phyloP scores from a whole-genome alignment of 2,888 invertebrate species.

The Keiferia lycopersicella region DNA sequence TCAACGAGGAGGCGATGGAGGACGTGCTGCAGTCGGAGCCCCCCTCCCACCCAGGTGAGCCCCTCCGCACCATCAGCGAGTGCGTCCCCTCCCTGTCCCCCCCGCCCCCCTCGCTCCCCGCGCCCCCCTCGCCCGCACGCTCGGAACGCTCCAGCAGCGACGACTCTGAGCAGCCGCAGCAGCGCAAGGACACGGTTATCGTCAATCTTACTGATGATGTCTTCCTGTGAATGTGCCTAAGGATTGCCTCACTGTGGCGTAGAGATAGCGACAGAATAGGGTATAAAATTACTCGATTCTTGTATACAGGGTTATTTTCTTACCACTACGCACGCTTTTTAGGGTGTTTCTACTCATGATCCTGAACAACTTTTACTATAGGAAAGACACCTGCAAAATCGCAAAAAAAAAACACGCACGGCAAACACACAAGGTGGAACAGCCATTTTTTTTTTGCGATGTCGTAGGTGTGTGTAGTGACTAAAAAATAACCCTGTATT shows the following conservation, averaged over 20 bases:
- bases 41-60: slow-evolving; percentile 80
- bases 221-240: slow-evolving; percentile 46
- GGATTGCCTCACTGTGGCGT: not conserved
- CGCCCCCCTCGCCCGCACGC: slow-evolving; percentile 34
- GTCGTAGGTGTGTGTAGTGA: too few species aligned
- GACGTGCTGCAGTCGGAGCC: slow-evolving; percentile 90
- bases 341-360: too few species aligned
- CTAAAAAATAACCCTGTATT: too few species aligned
- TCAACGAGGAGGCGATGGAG: slow-evolving; percentile 96
- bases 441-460: too few species aligned
- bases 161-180: slow-evolving; percentile 32
- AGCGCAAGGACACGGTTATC: slow-evolving; percentile 53
- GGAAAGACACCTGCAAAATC: too few species aligned
- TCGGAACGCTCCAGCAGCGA: slow-evolving; percentile 31
- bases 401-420: too few species aligned
- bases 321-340: too few species aligned
- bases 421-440: too few species aligned
- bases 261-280: too few species aligned
- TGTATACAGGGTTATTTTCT: too few species aligned
- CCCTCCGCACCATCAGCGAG: slow-evolving; percentile 63
- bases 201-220: slow-evolving; percentile 64
- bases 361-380: too few species aligned
- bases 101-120: slow-evolving; percentile 35
- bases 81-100: slow-evolving; percentile 44
- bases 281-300: too few species aligned